A percentile compares a stretch with the other conserved stretches of the same genome.
Evolutionary conservation across 2,888 invertebrate species (phyloP).

Genomic region (Crocallis elinguaria): DNA sequence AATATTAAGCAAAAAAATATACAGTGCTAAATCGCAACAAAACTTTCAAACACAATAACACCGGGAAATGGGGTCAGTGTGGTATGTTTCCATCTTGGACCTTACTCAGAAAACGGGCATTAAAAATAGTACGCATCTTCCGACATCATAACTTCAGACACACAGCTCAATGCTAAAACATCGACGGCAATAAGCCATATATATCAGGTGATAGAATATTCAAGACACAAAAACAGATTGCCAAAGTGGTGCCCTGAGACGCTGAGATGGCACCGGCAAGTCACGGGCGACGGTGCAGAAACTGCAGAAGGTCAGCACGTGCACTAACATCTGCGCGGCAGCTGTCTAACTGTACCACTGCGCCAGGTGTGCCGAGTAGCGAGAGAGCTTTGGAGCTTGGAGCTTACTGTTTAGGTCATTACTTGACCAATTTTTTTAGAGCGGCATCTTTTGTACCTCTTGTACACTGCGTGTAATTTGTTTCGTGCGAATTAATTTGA

Average conservation of each 20-base stretch:
- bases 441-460: neutral
- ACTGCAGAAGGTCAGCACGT: conserved; percentile 16
- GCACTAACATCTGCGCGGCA: conserved; percentile 29
- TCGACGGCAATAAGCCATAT: too few relatives aligned
- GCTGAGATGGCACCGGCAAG: neutral
- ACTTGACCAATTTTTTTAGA: neutral
- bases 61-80: too few relatives aligned
- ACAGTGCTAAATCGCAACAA: too few relatives aligned
- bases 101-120: too few relatives aligned
- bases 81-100: too few relatives aligned
- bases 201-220: too few relatives aligned
- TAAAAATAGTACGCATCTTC: too few relatives aligned
- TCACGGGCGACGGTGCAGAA: neutral
- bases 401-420: conserved; percentile 11
- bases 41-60: too few relatives aligned
- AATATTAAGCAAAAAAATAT: too few relatives aligned
- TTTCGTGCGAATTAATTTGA: too few relatives aligned
- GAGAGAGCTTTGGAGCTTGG: neutral
- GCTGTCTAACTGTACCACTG: conserved; percentile 28
- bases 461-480: neutral
- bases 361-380: conserved; percentile 20
- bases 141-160: too few relatives aligned
- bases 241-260: neutral
- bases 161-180: too few relatives aligned
- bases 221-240: neutral